Percentiles rank a stretch among this genome's conserved stretches.
phyloP scores from a whole-genome alignment of 2,113 vertebrate genomes.

The Cinclus cinclus region DNA sequence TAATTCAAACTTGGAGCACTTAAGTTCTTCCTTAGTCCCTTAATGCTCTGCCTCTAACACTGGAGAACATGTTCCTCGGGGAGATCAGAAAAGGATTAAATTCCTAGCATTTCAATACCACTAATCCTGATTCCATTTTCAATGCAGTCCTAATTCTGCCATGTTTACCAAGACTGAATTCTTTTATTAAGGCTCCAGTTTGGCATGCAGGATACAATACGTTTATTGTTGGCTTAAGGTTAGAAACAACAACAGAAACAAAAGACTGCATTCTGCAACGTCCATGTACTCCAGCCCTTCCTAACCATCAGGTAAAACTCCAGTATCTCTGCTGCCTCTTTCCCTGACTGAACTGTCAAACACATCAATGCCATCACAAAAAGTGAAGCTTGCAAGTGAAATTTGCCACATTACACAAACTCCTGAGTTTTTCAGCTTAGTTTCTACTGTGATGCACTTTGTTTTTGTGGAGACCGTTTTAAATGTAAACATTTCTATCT shows the following conservation, averaged over 20 bases:
- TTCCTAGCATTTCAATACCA: constrained; percentile 7
- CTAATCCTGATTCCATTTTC: constrained; percentile 28
- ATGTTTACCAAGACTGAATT: background rate
- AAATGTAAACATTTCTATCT: constrained; percentile 24
- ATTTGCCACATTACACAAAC: background rate
- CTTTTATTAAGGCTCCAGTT: background rate
- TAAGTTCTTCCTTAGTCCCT: background rate
- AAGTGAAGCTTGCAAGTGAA: background rate
- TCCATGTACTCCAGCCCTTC: background rate
- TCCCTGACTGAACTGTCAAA: background rate
- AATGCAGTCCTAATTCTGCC: background rate
- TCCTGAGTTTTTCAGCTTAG: background rate
- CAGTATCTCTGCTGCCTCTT: background rate
- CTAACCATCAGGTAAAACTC: background rate
- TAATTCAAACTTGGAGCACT: background rate
- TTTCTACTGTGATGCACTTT: background rate
- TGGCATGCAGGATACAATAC: background rate
- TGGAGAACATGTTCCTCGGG: background rate
- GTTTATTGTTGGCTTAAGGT: constrained; percentile 4
- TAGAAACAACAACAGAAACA: background rate
- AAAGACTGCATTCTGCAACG: background rate
- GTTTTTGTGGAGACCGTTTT: background rate
- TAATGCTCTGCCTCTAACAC: background rate
- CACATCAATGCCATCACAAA: background rate
- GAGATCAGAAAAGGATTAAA: constrained; percentile 2